Evolutionary conservation across 2,797 vertebrate genomes (phyloP).

Genomic region (Zalophus californianus): DNA sequence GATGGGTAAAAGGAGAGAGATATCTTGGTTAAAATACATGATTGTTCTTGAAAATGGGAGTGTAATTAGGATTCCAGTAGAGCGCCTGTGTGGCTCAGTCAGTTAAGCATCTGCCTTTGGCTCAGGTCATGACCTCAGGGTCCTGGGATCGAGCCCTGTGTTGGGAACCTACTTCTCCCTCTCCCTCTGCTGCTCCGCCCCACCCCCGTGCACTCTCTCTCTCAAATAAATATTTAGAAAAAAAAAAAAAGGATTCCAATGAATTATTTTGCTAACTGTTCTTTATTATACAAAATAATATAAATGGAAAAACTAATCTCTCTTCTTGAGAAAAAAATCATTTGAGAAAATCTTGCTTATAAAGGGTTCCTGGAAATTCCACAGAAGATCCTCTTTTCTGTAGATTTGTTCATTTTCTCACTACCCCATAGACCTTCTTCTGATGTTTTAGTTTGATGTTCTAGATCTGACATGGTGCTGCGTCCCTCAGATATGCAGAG

Average conservation of each 20-base stretch:
- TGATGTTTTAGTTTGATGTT: neutral
- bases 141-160: too few species aligned
- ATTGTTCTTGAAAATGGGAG: conserved; percentile 33
- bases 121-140: too few species aligned
- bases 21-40: conserved; percentile 10
- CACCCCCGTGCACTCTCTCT: too few species aligned
- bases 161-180: too few species aligned
- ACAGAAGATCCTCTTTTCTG: neutral
- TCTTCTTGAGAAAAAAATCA: conserved; percentile 38
- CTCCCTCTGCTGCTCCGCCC: too few species aligned
- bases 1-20: neutral
- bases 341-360: conserved; percentile 18
- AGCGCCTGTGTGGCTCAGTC: too few species aligned
- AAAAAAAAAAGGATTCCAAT: neutral
- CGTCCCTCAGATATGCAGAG: neutral
- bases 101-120: too few species aligned
- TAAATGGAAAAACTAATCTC: conserved; percentile 31
- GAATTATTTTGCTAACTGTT: conserved; percentile 21
- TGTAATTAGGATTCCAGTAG: neutral
- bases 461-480: neutral
- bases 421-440: neutral
- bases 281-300: conserved; percentile 44
- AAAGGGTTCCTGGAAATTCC: neutral
- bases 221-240: too few species aligned
- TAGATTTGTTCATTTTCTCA: neutral